A percentile compares a stretch with the other conserved stretches of the same genome.
Evolutionary conservation across 1,140 invertebrate genomes (phyloP).

Genomic region (Metaphire vulgaris): DNA sequence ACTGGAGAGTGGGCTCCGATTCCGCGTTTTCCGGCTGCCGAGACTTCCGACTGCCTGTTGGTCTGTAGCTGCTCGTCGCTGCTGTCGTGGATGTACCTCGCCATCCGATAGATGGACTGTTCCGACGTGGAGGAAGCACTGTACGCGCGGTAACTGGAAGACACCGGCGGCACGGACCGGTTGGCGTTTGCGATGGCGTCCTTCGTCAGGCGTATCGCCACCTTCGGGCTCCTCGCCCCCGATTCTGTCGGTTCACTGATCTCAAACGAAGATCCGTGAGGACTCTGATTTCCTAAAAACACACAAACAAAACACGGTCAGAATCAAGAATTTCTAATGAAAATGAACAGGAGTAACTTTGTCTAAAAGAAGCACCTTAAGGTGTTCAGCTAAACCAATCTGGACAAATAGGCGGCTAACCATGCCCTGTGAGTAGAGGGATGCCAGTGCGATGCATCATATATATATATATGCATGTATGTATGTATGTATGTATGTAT

Average conservation of each 20-base stretch:
- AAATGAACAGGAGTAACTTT: too few relatives aligned
- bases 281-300: conserved; percentile 13
- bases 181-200: not conserved
- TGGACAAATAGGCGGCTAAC: too few relatives aligned
- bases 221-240: not conserved
- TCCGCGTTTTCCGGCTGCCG: not conserved
- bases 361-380: too few relatives aligned
- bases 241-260: conserved; percentile 23
- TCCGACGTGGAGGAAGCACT: not conserved
- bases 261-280: conserved; percentile 29
- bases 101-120: not conserved
- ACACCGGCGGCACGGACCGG: not conserved
- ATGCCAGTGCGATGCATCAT: too few relatives aligned
- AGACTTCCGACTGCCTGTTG: not conserved
- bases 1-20: not conserved
- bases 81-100: not conserved
- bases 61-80: not conserved
- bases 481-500: too few relatives aligned
- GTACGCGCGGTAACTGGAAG: not conserved
- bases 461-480: too few relatives aligned
- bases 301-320: not conserved
- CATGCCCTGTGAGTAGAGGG: too few relatives aligned
- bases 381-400: too few relatives aligned
- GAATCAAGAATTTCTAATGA: not conserved
- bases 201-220: not conserved